These are phyloP conservation scores for Cygnus olor DNA, from an alignment of 2,797 vertebrate species.

Conservation along the genomic window DNA sequence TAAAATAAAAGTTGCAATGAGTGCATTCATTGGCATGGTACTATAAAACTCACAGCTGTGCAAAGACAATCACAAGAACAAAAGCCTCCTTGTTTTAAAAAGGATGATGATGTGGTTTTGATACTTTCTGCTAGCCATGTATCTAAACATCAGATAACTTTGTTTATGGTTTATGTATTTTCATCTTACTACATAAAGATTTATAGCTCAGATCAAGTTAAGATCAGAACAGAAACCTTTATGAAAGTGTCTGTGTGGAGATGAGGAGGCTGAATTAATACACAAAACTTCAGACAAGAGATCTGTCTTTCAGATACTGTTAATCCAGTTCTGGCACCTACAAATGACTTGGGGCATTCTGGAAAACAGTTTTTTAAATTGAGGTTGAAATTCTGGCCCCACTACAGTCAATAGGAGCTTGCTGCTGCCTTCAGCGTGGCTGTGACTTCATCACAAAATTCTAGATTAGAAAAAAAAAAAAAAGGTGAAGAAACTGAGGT, in stretches of 20 bases:
- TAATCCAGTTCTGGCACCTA: slow-evolving; percentile 16
- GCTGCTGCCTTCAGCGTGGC: background rate
- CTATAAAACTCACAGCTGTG: slow-evolving; percentile 71
- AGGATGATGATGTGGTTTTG: slow-evolving; percentile 61
- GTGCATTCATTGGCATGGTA: slow-evolving; percentile 33
- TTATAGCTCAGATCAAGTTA: background rate
- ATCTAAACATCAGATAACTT: slow-evolving; percentile 46
- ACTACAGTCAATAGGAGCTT: background rate
- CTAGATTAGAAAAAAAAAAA: background rate
- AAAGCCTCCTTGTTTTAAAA: slow-evolving; percentile 54
- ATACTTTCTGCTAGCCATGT: slow-evolving; percentile 51
- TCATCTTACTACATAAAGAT: slow-evolving; percentile 21
- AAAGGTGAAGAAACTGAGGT: background rate
- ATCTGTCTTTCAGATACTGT: slow-evolving; percentile 18
- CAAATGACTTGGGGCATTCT: background rate
- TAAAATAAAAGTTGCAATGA: slow-evolving; percentile 51
- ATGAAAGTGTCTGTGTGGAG: background rate
- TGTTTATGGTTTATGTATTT: background rate
- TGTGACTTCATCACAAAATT: background rate
- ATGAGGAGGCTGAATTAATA: slow-evolving; percentile 21
- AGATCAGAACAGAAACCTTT: background rate
- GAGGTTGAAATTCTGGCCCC: background rate
- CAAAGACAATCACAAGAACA: slow-evolving; percentile 68
- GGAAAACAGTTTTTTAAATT: background rate
- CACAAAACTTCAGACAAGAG: background rate